Conservation (phyloP, 1,140 invertebrate genomes). For the Lasioglossum albipes region DNA sequence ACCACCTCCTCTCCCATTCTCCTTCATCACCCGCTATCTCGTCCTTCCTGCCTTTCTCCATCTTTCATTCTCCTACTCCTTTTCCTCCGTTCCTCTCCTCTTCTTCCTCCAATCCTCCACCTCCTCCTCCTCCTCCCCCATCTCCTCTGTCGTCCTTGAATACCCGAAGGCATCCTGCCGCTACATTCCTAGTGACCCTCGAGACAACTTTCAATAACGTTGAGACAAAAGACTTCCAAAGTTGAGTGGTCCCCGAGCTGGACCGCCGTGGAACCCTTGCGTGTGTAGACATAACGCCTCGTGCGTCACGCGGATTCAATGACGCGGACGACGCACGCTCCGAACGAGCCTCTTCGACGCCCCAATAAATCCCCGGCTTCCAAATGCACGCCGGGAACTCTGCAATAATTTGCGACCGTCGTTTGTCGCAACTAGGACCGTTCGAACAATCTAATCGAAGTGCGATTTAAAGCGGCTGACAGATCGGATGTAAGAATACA, state of each 20-base stretch:
- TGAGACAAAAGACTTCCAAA: conserved; percentile 65
- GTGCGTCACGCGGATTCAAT: conserved; percentile 1
- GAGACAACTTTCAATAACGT: conserved; percentile 70
- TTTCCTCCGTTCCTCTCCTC: conserved; percentile 51
- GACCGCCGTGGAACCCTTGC: conserved; percentile 22
- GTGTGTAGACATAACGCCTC: conserved; percentile 4
- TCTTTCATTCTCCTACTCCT: conserved; percentile 44
- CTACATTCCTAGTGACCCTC: conserved; percentile 76
- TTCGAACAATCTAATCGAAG: too few relatives aligned
- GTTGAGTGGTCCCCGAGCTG: conserved; percentile 43
- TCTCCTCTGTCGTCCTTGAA: conserved; percentile 48
- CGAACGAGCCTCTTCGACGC: conserved; percentile 11
- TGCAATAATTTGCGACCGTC: too few relatives aligned
- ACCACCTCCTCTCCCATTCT: conserved; percentile 53
- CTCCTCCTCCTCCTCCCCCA: conserved; percentile 38
- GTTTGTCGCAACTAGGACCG: too few relatives aligned
- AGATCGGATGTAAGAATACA: too few relatives aligned
- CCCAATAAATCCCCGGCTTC: neutral
- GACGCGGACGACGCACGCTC: neutral
- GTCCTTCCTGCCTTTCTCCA: conserved; percentile 33
- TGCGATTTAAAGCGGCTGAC: too few relatives aligned
- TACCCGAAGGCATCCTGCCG: conserved; percentile 62
- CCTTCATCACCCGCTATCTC: conserved; percentile 65
- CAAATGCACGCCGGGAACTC: too few relatives aligned
- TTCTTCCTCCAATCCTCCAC: conserved; percentile 11